Conservation (phyloP, 2,888 invertebrate genomes). For the Sarcophaga caerulescens region DNA sequence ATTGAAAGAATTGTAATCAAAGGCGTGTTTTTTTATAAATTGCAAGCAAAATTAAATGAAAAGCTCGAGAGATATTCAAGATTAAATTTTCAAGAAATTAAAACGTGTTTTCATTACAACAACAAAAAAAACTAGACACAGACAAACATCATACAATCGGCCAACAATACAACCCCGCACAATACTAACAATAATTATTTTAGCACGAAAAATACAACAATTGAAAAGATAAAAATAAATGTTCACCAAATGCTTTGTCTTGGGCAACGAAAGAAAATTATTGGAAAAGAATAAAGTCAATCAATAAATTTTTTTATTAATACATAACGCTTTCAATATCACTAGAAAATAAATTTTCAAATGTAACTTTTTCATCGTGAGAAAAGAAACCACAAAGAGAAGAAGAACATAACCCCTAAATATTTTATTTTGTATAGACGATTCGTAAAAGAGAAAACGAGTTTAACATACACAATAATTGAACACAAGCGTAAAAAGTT, state of each 20-base stretch:
- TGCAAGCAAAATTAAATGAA: not conserved
- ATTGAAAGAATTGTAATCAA: not conserved
- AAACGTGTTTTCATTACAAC: constrained; percentile 56
- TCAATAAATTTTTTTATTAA: constrained; percentile 36
- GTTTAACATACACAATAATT: constrained; percentile 4
- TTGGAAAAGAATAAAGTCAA: constrained; percentile 41
- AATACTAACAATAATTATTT: constrained; percentile 2
- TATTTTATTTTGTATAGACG: not conserved
- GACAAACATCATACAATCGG: constrained; percentile 26
- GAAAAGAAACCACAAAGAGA: constrained; percentile 28
- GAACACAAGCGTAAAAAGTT: constrained; percentile 9
- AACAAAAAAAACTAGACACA: constrained; percentile 37
- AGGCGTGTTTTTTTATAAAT: not conserved
- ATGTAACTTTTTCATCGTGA: not conserved
- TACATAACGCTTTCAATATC: constrained; percentile 1
- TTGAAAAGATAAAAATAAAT: constrained; percentile 9
- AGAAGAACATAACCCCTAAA: constrained; percentile 60
- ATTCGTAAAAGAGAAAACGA: constrained; percentile 20
- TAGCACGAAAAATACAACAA: constrained; percentile 24
- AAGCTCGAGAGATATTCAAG: not conserved
- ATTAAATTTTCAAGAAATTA: not conserved
- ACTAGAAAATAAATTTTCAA: not conserved
- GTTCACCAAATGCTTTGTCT: constrained; percentile 26
- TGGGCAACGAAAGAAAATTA: constrained; percentile 31
- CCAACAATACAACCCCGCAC: constrained; percentile 29